Base-by-base conservation (phyloP, 2,888 invertebrate genomes). In the Melanargia galathea region DNA sequence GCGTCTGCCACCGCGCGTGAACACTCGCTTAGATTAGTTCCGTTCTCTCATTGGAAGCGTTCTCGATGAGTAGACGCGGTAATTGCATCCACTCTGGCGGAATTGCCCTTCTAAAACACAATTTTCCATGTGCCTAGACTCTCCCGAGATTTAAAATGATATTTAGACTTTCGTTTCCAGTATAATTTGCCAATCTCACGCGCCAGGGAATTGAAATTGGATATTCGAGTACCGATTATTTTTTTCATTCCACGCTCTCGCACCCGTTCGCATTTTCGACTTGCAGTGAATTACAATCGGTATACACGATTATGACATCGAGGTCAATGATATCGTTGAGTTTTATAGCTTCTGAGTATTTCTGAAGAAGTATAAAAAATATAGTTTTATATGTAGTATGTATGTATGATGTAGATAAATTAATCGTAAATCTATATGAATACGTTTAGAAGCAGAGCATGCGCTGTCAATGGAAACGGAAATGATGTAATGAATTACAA, bases 371-470 rank as follows among this genome's bases (percentile, higher is more conserved):
- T 18, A 26, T 55, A 5, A 43, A 55, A 55, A 55, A 18, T 45
- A 7, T n/a, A n/a, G n/a, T n/a, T n/a, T n/a, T n/a, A n/a, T n/a
- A n/a, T n/a, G n/a, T n/a, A n/a, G n/a, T n/a, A n/a, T n/a, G n/a
- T 13, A 35, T 35, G 33, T 18, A 13, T 52, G 20, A 30, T 52
- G 20, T 33, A 52, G 13, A 35, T 52, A 52, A 52, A 52, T n/a
- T 35, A 52, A 24, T 40, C 55, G 16, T 55, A 40, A 48, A 58
- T 40, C 43, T 46, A 20, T 46, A 16, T 30, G 46, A 58, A 63
- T 66, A 63, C 30, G 54, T 69, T 63, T 61, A 16, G 63, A 72
- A 60, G 68, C 52, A 48, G 49, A 63, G 55, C 69, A 72, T 68
- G 60, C 65, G 59, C 70, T 65, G 60, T 52, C 59, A 66, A 52